Evolutionary conservation across 2,113 vertebrate genomes (phyloP).

Genomic region (Pelodiscus sinensis): DNA sequence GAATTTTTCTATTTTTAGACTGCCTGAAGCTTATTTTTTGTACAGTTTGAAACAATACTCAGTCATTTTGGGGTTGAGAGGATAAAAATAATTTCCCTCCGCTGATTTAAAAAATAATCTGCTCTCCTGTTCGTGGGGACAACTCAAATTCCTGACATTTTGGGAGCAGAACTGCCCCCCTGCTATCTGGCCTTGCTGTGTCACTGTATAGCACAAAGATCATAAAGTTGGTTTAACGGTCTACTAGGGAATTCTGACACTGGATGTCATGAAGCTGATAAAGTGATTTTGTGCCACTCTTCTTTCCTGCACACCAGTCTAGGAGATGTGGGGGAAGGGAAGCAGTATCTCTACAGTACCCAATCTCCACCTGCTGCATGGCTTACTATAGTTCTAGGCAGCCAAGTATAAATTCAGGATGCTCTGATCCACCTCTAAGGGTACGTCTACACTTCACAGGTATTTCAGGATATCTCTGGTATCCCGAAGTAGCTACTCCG

Average conservation of each 20-base stretch:
- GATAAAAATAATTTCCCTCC: background rate
- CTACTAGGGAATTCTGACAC: background rate
- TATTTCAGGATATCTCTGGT: too few species aligned
- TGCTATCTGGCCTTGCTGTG: accelerated
- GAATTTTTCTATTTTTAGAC: constrained; percentile 24
- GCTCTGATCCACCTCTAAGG: background rate
- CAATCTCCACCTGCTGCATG: background rate
- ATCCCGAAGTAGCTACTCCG: too few species aligned
- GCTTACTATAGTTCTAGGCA: background rate
- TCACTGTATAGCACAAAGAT: accelerated
- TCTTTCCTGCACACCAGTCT: background rate
- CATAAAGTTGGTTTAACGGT: background rate
- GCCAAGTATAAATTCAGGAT: background rate
- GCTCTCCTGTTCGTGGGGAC: background rate
- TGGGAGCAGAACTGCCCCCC: background rate
- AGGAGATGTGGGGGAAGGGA: background rate
- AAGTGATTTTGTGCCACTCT: background rate
- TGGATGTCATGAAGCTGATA: background rate
- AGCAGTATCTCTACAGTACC: background rate
- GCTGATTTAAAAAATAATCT: background rate
- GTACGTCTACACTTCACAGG: too few species aligned
- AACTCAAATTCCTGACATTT: background rate
- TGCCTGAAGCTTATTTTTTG: constrained; percentile 2
- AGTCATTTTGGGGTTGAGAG: background rate
- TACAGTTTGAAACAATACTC: background rate